Evolutionary conservation across 2,113 vertebrate species (phyloP), one percentile per base, ranked within the genome.

Genomic region (Mystacornis crossleyi): DNA sequence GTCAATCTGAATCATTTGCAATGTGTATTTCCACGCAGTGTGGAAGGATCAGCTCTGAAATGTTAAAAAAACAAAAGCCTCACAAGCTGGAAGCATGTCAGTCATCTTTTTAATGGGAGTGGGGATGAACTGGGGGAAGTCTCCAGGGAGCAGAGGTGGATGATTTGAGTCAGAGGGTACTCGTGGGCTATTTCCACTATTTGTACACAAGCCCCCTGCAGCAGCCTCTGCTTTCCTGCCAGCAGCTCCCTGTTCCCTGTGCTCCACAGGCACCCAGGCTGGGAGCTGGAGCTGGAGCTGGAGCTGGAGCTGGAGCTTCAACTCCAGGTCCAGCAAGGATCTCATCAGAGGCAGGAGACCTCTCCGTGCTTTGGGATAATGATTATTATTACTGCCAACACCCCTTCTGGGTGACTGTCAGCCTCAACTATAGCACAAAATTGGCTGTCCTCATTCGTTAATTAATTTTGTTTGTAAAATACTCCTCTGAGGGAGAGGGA

Each of bases 401-500:
- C 64, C 90, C 82, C 40, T 92, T 90, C 71, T 62, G 86, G 82
- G 57, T 25, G 79, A 89, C 93, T 90, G 86, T 85, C 88, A 89
- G 64, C 60, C 65, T 67, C 33, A 74, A 74, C 82, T 95, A 67
- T 31, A 93, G 94, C 53, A 55, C 85, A 45, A 81, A 95, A 96
- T 89, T 92, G 80, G 67, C 90, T 38, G 26, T 71, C 69, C 75
- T 94, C 12, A 0, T 92, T 81, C 9, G 28, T 83, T 96, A 93
- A 96, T 95, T 95, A 92, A 93, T 95, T 95, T 86, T 93, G 78
- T 92, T 97, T 94, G 86, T 90, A 87, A 90, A 96, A 94, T 95
- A 81, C 73, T 92, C 77, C 81, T 96, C 90, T 81, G 79, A 93
- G 81, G 17, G 58, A 94, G 50, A 92, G 70, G 42, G 82, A 96